Evolutionary conservation across 2,797 vertebrate species (phyloP).

Genomic region (Sebastes minor): DNA sequence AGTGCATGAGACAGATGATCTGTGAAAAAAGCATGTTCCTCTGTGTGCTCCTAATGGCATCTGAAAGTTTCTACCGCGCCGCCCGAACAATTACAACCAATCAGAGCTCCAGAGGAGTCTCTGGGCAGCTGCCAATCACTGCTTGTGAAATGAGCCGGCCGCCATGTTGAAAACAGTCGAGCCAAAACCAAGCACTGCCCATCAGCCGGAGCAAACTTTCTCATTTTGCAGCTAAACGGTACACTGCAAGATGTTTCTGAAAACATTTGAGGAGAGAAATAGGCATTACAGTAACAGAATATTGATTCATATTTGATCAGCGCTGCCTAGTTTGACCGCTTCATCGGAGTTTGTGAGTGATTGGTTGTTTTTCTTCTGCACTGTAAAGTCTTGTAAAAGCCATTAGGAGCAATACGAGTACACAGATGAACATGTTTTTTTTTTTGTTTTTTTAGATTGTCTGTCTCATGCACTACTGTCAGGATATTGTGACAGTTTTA

Average conservation of each 20-base stretch:
- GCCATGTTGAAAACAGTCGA: not conserved
- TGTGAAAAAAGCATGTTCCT: not conserved
- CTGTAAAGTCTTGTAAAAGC: no score
- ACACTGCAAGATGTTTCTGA: not conserved
- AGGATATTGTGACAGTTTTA: not conserved
- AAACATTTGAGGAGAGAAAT: not conserved
- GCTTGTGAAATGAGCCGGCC: not conserved
- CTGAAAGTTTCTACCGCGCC: no score
- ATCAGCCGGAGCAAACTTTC: not conserved
- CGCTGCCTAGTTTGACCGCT: no score
- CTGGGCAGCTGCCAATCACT: no score
- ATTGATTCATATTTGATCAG: not conserved
- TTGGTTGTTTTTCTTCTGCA: no score
- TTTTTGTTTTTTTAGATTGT: not conserved
- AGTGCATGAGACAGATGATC: not conserved
- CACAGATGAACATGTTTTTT: no score
- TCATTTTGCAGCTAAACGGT: not conserved
- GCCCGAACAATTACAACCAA: no score
- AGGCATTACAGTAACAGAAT: not conserved
- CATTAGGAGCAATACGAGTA: no score
- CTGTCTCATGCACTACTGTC: not conserved
- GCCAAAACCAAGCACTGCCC: not conserved
- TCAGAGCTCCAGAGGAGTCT: no score
- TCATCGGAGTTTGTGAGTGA: fast-evolving
- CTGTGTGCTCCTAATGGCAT: no score